Evolutionary conservation across 2,113 vertebrate genomes (phyloP), one percentile per base, ranked within the genome.

Genomic region (Heterochromis multidens): DNA sequence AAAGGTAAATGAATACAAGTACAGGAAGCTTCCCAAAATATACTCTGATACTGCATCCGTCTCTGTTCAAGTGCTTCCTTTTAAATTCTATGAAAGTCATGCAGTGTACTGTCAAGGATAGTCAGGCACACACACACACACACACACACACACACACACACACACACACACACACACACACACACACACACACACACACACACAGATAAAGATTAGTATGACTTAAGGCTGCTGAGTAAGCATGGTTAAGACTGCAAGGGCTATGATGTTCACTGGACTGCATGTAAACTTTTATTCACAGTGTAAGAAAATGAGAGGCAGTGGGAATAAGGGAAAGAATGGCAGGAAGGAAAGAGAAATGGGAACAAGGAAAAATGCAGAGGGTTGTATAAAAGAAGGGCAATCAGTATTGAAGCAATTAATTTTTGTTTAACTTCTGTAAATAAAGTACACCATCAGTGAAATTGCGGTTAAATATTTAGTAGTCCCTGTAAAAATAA

Each of bases 21-120:
- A 14, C 85, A 91, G 85, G 90, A 92, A 82, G 87, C 77, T 31
- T 52, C 93, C 81, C 56, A 76, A 86, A 93, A 91, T 88, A 89
- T 79, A 52, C 82, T 6, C 56, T 57, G 81, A 84, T 82, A 83
- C 56, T 5, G 23, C 58, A 67, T 67, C n/a, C n/a, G n/a, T n/a
- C 65, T 67, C 78, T 77, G 81, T 67, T 54, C 60, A 88, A 81
- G 52, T 46, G 81, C n/a, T 65, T 84, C 70, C 12, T 78, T 65
- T 85, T 35, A 59, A 54, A 89, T 81, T 79, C 76, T 67, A 17
- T 83, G 31, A 63, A 59, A 84, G 72, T 63, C 57, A 63, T 8
- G 9, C 49, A 21, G 5, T 52, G 49, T 52, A 52, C 6, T 52
- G 6, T 52, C 49, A 52, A 52, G 49, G 49, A 52, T 3, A 52